Evolutionary conservation across 1,140 invertebrate species (phyloP).

Genomic region (Pteromalus puparum): DNA sequence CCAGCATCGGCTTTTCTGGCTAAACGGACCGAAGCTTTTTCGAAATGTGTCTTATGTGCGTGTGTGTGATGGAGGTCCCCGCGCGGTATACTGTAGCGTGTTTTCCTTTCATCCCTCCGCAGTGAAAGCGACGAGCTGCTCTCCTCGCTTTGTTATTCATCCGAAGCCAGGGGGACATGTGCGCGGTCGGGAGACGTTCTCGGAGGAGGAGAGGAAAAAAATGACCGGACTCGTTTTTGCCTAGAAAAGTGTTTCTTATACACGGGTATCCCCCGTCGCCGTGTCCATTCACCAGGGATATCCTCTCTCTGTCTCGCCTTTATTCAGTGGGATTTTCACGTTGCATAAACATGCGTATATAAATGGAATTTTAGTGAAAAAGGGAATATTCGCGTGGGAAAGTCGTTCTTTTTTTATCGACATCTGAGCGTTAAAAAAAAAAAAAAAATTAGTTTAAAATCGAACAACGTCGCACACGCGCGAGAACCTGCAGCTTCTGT

Average conservation of each 20-base stretch:
- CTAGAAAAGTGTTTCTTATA: neutral
- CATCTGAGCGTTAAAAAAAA: too few relatives aligned
- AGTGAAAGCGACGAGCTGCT: neutral
- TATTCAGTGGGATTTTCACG: slow-evolving; percentile 10
- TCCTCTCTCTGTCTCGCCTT: neutral
- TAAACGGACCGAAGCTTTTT: neutral
- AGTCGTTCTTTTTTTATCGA: too few relatives aligned
- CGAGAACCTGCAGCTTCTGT: neutral
- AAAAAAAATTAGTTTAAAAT: neutral
- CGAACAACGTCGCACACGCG: neutral
- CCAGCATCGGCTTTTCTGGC: neutral
- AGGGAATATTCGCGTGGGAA: too few relatives aligned
- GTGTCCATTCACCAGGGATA: neutral
- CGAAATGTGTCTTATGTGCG: neutral
- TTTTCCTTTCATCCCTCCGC: slow-evolving; percentile 20
- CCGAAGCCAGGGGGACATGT: neutral
- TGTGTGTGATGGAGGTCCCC: neutral
- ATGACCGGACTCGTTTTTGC: slow-evolving; percentile 15
- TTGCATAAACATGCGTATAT: slow-evolving; percentile 1
- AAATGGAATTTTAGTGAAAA: slow-evolving; percentile 28
- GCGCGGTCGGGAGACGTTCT: neutral
- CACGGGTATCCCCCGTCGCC: neutral
- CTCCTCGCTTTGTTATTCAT: slow-evolving; percentile 23
- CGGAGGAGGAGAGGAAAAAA: neutral
- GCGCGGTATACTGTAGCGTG: neutral